Conservation (phyloP, 2,797 vertebrate species). For the Hemitrygon akajei region DNA sequence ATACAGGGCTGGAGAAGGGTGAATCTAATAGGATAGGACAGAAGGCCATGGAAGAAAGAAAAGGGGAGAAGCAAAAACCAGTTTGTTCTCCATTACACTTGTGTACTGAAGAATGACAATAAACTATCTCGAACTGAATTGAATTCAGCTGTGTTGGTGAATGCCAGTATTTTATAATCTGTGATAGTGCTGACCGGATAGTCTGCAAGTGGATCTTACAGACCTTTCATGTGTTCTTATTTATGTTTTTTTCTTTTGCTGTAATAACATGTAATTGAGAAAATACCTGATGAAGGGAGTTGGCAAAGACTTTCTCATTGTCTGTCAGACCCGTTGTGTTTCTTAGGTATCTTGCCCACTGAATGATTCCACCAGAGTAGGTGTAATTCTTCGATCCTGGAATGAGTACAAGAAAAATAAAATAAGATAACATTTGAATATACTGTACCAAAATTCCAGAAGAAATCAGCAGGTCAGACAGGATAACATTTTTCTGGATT, state of each 20-base stretch:
- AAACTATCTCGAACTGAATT: too few relatives aligned
- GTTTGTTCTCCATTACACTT: too few relatives aligned
- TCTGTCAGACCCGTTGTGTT: slow-evolving; percentile 45
- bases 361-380: slow-evolving; percentile 55
- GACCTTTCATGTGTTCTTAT: background rate
- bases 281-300: slow-evolving; percentile 52
- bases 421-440: background rate
- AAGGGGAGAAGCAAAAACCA: too few relatives aligned
- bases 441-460: too few relatives aligned
- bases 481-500: too few relatives aligned
- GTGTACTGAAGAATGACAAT: too few relatives aligned
- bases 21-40: too few relatives aligned
- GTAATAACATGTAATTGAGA: background rate
- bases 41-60: too few relatives aligned
- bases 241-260: background rate
- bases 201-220: background rate
- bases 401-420: background rate
- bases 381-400: slow-evolving; percentile 49
- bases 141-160: background rate
- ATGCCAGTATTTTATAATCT: background rate
- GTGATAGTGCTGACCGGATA: background rate
- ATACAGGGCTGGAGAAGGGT: too few relatives aligned
- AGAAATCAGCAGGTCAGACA: too few relatives aligned
- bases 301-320: slow-evolving; percentile 49
- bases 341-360: slow-evolving; percentile 50